Conservation (phyloP, 2,797 vertebrate species). For the Tauraco hartlaubi region DNA sequence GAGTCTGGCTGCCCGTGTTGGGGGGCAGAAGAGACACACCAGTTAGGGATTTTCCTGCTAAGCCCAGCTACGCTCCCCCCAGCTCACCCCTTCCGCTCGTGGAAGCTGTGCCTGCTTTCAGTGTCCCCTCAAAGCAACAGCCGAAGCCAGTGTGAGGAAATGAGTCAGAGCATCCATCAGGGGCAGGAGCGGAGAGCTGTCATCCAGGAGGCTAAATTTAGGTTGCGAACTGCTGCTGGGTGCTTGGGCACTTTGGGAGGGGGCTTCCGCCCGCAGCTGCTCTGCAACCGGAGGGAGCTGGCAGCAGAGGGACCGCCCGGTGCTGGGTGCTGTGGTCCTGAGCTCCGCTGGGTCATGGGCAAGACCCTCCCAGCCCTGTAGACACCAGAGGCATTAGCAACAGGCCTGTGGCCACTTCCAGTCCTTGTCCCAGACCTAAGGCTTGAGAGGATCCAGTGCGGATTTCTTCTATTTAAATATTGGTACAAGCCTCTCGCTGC, state of each 20-base stretch:
- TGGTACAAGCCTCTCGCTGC: rapidly evolving
- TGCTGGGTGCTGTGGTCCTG: neutral
- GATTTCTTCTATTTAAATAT: neutral
- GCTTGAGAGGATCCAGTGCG: neutral
- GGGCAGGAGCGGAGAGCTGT: neutral
- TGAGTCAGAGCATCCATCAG: neutral
- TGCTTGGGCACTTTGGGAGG: neutral
- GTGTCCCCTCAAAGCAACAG: neutral
- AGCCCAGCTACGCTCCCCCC: neutral
- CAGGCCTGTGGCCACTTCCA: neutral
- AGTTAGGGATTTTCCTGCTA: neutral
- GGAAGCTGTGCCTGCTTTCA: neutral
- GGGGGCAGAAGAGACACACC: neutral
- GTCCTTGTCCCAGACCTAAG: neutral
- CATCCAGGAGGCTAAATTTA: neutral
- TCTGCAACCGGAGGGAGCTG: neutral
- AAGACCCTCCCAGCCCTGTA: neutral
- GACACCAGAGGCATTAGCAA: neutral
- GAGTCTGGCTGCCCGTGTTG: neutral
- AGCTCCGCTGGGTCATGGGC: neutral
- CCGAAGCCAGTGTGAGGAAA: neutral
- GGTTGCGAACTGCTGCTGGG: neutral
- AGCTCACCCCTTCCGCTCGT: rapidly evolving
- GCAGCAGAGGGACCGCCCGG: rapidly evolving
- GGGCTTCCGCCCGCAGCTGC: neutral